These are phyloP conservation scores for Buceros bicornis DNA, from an alignment of 2,797 vertebrate species.

Conservation along the genomic window DNA sequence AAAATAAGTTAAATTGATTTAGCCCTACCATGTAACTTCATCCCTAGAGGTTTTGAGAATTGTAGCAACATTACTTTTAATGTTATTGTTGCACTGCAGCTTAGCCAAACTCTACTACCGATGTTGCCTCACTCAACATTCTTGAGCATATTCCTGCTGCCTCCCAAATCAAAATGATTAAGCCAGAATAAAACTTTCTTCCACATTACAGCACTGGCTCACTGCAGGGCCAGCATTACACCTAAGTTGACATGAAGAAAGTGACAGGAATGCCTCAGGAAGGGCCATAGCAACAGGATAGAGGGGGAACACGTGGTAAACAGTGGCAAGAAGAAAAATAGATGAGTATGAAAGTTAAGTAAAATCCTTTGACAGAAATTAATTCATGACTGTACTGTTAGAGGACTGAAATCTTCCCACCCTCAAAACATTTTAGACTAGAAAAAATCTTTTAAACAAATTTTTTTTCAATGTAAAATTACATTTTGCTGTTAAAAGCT, in stretches of 20 bases:
- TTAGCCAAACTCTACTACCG: neutral
- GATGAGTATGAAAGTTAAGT: neutral
- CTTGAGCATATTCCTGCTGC: neutral
- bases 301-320: neutral
- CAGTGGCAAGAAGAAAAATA: neutral
- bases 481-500: neutral
- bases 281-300: fast-evolving
- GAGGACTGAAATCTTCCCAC: neutral
- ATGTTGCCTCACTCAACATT: neutral
- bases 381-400: neutral
- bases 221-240: neutral
- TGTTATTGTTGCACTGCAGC: neutral
- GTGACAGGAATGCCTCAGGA: neutral
- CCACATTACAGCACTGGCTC: neutral
- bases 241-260: neutral
- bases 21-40: neutral
- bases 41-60: neutral
- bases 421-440: neutral
- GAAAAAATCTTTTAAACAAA: neutral
- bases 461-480: neutral
- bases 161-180: neutral
- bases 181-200: neutral
- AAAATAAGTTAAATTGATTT: neutral
- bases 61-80: neutral
- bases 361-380: neutral